Conservation (phyloP, 2,888 invertebrate genomes). For the Kryphioiulus occultus region DNA sequence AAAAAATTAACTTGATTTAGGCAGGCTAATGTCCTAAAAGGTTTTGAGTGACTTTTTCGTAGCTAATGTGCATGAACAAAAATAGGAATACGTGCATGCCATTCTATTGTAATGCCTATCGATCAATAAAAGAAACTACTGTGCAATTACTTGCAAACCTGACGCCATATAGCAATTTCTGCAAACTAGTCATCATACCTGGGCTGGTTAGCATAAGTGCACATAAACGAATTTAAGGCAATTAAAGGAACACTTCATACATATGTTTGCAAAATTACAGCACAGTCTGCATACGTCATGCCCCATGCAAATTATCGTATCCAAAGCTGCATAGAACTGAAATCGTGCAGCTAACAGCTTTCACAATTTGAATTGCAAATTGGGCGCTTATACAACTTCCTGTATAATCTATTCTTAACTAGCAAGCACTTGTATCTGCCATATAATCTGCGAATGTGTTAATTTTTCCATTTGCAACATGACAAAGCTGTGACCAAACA, state of each 20-base stretch:
- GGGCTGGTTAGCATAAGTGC: not conserved
- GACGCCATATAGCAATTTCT: not conserved
- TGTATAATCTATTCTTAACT: not conserved
- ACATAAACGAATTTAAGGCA: not conserved
- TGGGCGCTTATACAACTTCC: not conserved
- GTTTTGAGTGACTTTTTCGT: too few relatives aligned
- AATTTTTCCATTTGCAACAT: not conserved
- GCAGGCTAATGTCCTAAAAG: too few relatives aligned
- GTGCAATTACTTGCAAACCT: too few relatives aligned
- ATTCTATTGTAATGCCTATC: not conserved
- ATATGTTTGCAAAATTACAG: not conserved
- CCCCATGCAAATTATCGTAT: too few relatives aligned
- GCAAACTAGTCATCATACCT: not conserved
- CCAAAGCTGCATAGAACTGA: not conserved
- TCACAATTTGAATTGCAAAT: not conserved
- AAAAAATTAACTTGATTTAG: too few relatives aligned
- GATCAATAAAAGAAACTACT: too few relatives aligned
- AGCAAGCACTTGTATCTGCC: not conserved
- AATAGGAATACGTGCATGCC: not conserved
- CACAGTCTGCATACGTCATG: too few relatives aligned
- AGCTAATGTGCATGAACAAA: too few relatives aligned
- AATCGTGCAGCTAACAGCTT: not conserved
- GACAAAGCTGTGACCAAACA: not conserved
- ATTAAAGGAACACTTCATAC: not conserved
- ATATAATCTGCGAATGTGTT: not conserved